Base-by-base conservation (phyloP, 2,113 vertebrate genomes). In the Mixornis gularis region DNA sequence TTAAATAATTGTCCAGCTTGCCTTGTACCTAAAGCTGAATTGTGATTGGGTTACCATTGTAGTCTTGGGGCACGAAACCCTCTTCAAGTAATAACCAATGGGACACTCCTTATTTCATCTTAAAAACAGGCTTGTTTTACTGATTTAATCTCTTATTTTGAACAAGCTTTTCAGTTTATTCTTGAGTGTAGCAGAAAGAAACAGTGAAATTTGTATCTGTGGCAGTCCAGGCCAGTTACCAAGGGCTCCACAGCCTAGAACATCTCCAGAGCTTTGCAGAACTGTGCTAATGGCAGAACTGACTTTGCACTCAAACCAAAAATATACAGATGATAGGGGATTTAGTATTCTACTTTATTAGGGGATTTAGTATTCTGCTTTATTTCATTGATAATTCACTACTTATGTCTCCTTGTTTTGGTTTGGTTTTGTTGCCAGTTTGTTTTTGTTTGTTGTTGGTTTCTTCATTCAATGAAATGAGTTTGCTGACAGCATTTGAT, bases 1-100 rank as follows among this genome's bases (percentile, higher is more conserved):
- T 97, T 92, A 74, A 97, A 95, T 95, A 76, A 71, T 34, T 83
- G 77, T 2, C 2, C 86, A 62, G 7, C 68, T 91, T 82, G 59
- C 73, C 46, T 70, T 58, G 46, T 84, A 71, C 68, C 55, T 68
- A 41, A 53, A 71, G n/a, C 82, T 74, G 92, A 62, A 79, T 55
- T 94, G 58, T 87, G 66, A 89, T 89, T 19, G 2, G 91, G 77
- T 69, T 79, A 59, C 92, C 76, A 26, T 43, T 0, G 2, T 79
- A 85, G 65, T 78, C 85, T 87, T 79, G 66, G 85, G 90, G 72
- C 82, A 88, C 89, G 74, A 84, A 72, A 94, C 84, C 60, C 74
- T 74, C 85, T 92, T 4, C 18, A 85, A 91, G 36, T 84, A 82
- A 88, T 90, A 95, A 91, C 64, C 29, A 38, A 26, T 56, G 38